phyloP scores from a whole-genome alignment of 2,113 vertebrate species.

The Anolis carolinensis region DNA sequence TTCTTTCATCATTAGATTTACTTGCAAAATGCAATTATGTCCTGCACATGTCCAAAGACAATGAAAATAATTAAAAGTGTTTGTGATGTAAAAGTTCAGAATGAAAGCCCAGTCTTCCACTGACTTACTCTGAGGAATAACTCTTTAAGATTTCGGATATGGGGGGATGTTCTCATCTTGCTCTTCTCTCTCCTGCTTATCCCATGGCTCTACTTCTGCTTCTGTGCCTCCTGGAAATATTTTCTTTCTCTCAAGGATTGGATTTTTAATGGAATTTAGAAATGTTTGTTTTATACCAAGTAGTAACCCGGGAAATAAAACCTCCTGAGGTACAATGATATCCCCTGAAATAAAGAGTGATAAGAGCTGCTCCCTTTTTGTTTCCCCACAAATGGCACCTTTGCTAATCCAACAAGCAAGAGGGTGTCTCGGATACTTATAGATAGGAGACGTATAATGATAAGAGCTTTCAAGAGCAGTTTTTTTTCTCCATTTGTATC shows the following conservation, averaged over 20 bases:
- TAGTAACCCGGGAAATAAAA: not conserved
- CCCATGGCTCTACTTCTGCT: no score
- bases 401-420: not conserved
- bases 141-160: not conserved
- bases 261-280: not conserved
- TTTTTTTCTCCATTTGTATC: not conserved
- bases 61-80: conserved; percentile 51
- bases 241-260: not conserved
- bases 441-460: conserved; percentile 8
- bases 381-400: not conserved
- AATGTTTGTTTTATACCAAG: not conserved
- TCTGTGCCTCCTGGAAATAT: no score
- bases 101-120: not conserved
- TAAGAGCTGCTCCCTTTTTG: not conserved
- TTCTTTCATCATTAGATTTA: conserved; percentile 29
- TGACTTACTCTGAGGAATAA: not conserved
- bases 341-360: not conserved
- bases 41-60: conserved; percentile 39
- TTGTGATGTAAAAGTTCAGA: conserved; percentile 38
- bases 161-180: not conserved
- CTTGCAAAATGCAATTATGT: conserved; percentile 37
- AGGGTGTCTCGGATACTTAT: not conserved
- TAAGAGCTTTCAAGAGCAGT: conserved; percentile 20
- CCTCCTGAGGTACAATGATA: no score
- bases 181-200: not conserved